phyloP scores from a whole-genome alignment of 2,113 vertebrate genomes.

The Notechis scutatus region DNA sequence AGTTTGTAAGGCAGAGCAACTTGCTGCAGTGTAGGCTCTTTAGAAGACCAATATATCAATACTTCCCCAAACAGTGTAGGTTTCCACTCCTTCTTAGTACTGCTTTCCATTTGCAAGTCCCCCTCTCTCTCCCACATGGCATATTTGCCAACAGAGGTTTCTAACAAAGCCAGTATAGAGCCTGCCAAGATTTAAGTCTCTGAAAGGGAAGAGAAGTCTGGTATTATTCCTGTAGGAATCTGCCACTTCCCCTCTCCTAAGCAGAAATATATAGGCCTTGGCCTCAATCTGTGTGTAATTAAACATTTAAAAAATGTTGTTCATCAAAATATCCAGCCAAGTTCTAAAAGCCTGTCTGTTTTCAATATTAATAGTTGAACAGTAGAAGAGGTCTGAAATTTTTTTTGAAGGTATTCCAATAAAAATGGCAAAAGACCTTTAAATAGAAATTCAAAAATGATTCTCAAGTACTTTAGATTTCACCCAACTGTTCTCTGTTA shows the following conservation, averaged over 20 bases:
- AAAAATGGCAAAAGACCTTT: not conserved
- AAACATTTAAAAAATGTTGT: not conserved
- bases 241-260: not conserved
- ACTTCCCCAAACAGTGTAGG: not conserved
- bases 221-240: not conserved
- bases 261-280: not conserved
- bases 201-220: not conserved
- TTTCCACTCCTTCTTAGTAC: not conserved
- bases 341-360: not conserved
- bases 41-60: not conserved
- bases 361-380: not conserved
- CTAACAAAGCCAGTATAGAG: not conserved
- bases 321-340: not conserved
- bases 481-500: not conserved
- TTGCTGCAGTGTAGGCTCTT: not conserved
- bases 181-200: not conserved
- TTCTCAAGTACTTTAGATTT: not conserved
- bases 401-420: not conserved
- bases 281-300: not conserved
- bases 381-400: not conserved
- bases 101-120: not conserved
- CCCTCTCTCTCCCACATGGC: not conserved
- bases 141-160: not conserved
- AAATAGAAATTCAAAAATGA: not conserved
- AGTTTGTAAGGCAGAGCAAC: not conserved